A percentile compares a stretch with the other conserved stretches of the same genome.
phyloP scores from a whole-genome alignment of 2,113 vertebrate species.

The Arenaria interpres region DNA sequence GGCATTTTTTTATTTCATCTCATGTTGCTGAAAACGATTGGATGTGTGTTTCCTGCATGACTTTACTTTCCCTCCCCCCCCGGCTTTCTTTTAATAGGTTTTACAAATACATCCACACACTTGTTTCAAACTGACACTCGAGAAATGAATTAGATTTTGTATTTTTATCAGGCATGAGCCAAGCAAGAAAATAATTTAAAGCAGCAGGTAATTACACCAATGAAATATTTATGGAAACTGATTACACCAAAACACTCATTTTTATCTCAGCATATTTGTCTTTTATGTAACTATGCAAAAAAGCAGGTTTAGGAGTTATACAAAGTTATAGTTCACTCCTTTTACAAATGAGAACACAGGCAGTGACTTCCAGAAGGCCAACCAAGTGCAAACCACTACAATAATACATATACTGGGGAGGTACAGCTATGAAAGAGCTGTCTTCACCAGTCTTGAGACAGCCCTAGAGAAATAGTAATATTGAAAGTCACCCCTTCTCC shows the following conservation, averaged over 20 bases:
- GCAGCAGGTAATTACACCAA: constrained; percentile 65
- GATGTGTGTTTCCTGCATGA: background rate
- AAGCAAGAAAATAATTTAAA: constrained; percentile 59
- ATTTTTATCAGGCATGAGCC: constrained; percentile 54
- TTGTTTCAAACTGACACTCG: constrained; percentile 24
- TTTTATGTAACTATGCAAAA: constrained; percentile 16
- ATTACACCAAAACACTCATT: constrained; percentile 57
- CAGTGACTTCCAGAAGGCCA: background rate
- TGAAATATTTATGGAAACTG: constrained; percentile 75
- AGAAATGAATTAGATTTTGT: constrained; percentile 28
- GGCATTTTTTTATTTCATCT: background rate
- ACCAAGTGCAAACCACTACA: background rate
- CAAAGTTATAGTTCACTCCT: background rate
- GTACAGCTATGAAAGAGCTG: background rate
- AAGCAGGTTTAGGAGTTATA: background rate
- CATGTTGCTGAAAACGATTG: background rate
- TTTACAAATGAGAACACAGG: background rate
- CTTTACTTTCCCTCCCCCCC: background rate
- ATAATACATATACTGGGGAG: background rate
- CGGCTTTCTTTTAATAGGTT: background rate
- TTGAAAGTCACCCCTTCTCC: background rate
- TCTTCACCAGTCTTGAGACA: background rate
- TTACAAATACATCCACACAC: background rate
- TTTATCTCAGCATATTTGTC: constrained; percentile 45
- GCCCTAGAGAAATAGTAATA: background rate